Base-by-base conservation (phyloP, 1,140 invertebrate species). In the Pemphigus obesinymphae region DNA sequence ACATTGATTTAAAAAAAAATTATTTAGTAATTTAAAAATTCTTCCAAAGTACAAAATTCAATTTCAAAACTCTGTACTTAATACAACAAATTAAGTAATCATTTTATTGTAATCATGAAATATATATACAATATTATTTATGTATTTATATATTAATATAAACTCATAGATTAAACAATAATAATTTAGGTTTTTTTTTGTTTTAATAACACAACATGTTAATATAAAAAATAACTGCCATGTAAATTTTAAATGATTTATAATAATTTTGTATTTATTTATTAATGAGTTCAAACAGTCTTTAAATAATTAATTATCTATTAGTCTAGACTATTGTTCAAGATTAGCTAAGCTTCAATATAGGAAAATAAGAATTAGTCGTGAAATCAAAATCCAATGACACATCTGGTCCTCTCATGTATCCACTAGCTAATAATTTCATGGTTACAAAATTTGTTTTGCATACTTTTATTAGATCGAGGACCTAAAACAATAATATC, bases 371-470 rank as follows among this genome's bases (percentile, higher is more conserved):
- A 86, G 91, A 92, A 88, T 97, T 95, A 85, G 90, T 89, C 23
- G 92, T 91, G 86, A 98, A 98, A 85, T 97, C 95, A 87, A 97
- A 98, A 84, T 96, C 92, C 3, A 95, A 95, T 6, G 93, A 92
- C 34, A 90, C 89, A 84, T 92, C 91, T 0, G 94, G 92, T 82
- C 96, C 94, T 85, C 93, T 93, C 87, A 95, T 96, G 87, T 97
- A 96, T 23, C 96, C 96, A 83, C 94, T 94, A 7, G 94, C 93
- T 58, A 98, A 88, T 45, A 98, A 88, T 88, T 97, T 97, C 87
- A 97, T 90, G 10, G 98, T 96, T 83, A 98, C 92, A 87, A 96
- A 97, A 89, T 98, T 98, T 0, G 94, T 97, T 89, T 98, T 97
- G 1, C 93, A 92, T 73, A 97, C 92, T 89, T 95, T 95, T 7